These are phyloP conservation scores for Troglohyphantes excavatus DNA, from an alignment of 2,888 invertebrate genomes.

Conservation along the genomic window DNA sequence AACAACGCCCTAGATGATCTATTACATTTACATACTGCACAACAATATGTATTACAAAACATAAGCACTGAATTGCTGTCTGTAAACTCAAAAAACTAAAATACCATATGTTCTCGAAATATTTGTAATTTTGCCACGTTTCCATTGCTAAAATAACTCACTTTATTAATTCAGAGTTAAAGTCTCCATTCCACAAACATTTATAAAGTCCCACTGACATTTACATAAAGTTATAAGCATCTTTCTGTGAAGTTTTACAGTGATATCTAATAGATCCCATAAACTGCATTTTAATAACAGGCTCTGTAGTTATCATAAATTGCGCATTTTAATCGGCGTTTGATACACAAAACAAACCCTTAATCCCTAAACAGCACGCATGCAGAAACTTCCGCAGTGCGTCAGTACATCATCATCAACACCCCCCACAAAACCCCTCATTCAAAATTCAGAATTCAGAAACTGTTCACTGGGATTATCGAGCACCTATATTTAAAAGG, in stretches of 20 bases:
- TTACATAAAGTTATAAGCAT: not conserved
- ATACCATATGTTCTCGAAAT: too few relatives aligned
- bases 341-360: not conserved
- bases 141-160: not conserved
- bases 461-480: conserved; percentile 19
- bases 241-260: not conserved
- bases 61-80: too few relatives aligned
- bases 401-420: too few relatives aligned
- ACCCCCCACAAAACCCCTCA: not conserved
- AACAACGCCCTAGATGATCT: too few relatives aligned
- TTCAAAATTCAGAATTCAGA: conserved; percentile 44
- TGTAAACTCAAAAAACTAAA: too few relatives aligned
- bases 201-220: not conserved
- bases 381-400: too few relatives aligned
- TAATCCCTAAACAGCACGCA: not conserved
- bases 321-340: not conserved
- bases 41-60: too few relatives aligned
- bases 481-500: conserved; percentile 34
- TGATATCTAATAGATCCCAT: not conserved
- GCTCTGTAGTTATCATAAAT: not conserved
- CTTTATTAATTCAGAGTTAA: not conserved
- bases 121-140: too few relatives aligned
- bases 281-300: not conserved
- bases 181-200: not conserved
- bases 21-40: too few relatives aligned